Conservation (phyloP, 2,113 vertebrate genomes). For the Laticauda laticaudata region DNA sequence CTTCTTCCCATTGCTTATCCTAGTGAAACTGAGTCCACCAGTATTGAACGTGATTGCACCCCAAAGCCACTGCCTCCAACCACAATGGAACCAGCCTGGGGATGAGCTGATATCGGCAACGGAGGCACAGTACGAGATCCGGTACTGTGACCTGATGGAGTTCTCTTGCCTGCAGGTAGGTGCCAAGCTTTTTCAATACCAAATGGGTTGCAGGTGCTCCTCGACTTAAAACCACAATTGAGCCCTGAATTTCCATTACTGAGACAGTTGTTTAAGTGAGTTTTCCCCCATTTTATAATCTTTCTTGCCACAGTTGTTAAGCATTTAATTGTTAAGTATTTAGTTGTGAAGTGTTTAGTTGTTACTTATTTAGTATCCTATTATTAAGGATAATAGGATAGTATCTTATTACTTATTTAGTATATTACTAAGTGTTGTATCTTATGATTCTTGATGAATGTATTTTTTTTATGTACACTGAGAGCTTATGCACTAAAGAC, state of each 20-base stretch:
- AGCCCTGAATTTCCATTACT: background rate
- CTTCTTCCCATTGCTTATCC: background rate
- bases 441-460: too few relatives aligned
- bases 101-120: background rate
- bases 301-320: background rate
- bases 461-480: too few relatives aligned
- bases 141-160: background rate
- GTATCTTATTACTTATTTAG: too few relatives aligned
- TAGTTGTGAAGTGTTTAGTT: too few relatives aligned
- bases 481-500: too few relatives aligned
- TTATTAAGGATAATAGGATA: too few relatives aligned
- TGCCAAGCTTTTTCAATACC: background rate
- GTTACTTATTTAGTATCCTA: too few relatives aligned
- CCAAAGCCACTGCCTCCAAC: slow-evolving; percentile 17
- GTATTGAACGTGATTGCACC: background rate
- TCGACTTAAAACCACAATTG: background rate
- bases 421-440: too few relatives aligned
- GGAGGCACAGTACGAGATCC: slow-evolving; percentile 5
- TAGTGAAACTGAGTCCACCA: slow-evolving; percentile 42
- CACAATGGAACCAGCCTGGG: slow-evolving; percentile 15
- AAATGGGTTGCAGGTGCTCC: background rate
- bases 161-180: slow-evolving; percentile 21
- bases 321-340: too few relatives aligned
- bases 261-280: background rate
- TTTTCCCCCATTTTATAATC: background rate